Percentiles rank a stretch among this genome's conserved stretches.
phyloP scores from a whole-genome alignment of 2,888 invertebrate species.

The Eucriotettix oculatus region DNA sequence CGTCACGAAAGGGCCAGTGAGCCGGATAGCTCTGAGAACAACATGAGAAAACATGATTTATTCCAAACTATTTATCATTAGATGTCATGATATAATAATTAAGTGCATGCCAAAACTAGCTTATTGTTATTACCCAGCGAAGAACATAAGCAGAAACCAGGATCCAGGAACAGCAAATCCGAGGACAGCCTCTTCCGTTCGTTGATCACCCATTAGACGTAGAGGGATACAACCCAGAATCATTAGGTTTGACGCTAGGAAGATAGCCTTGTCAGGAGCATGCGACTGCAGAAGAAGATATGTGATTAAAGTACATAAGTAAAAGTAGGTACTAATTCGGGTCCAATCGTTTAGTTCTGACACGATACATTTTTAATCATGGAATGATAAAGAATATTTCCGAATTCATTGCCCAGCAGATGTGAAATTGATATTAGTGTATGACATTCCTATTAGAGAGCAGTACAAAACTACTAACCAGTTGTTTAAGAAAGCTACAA shows the following conservation, averaged over 20 bases:
- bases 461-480: constrained; percentile 62
- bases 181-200: constrained; percentile 79
- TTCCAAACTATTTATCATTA: too few relatives aligned
- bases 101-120: background rate
- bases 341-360: too few relatives aligned
- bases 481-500: constrained; percentile 73
- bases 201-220: constrained; percentile 52
- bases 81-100: too few relatives aligned
- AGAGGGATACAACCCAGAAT: constrained; percentile 82
- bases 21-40: constrained; percentile 59
- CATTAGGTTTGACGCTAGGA: constrained; percentile 77
- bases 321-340: too few relatives aligned
- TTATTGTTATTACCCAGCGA: constrained; percentile 65
- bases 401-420: too few relatives aligned
- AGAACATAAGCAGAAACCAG: constrained; percentile 97
- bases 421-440: too few relatives aligned
- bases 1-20: constrained; percentile 97
- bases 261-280: constrained; percentile 89
- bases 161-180: constrained; percentile 87
- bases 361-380: too few relatives aligned
- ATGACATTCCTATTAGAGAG: too few relatives aligned
- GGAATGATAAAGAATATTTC: too few relatives aligned
- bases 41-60: background rate
- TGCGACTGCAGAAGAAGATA: constrained; percentile 46
- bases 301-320: too few relatives aligned